Percentiles rank a stretch among this genome's conserved stretches.
Conservation (phyloP, 1,140 invertebrate genomes). For the Nautilus pompilius region DNA sequence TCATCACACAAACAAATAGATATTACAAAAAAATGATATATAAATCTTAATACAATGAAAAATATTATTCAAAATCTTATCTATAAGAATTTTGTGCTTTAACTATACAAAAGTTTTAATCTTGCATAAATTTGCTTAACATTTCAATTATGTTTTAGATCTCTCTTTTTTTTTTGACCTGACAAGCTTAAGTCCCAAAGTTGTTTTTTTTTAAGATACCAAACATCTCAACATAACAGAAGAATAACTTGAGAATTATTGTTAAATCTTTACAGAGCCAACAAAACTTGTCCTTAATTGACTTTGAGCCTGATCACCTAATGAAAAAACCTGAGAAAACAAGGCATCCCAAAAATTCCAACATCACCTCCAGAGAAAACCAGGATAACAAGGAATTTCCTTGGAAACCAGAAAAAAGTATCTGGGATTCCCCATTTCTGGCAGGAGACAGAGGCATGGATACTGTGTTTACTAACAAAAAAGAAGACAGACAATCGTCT, state of each 20-base stretch:
- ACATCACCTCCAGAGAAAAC: background rate
- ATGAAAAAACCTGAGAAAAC: constrained; percentile 8
- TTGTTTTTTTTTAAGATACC: background rate
- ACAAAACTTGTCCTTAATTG: constrained; percentile 65
- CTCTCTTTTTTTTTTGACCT: background rate
- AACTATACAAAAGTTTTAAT: background rate
- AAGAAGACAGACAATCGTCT: background rate
- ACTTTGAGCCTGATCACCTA: constrained; percentile 16
- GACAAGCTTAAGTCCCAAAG: background rate
- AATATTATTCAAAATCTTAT: background rate
- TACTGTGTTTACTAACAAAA: background rate
- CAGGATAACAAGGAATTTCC: background rate
- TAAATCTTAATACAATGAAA: no score
- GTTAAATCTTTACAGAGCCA: constrained; percentile 61
- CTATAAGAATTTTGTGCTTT: background rate
- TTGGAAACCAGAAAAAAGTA: constrained; percentile 1
- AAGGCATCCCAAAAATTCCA: background rate
- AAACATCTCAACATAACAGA: background rate
- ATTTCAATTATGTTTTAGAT: background rate
- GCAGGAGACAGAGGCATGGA: background rate
- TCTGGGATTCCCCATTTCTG: constrained; percentile 11
- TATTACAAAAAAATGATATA: no score
- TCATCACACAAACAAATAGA: no score
- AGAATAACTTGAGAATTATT: background rate
- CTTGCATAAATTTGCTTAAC: background rate